Conservation (phyloP, 2,888 invertebrate genomes). For the Epinotia brunnichana region DNA sequence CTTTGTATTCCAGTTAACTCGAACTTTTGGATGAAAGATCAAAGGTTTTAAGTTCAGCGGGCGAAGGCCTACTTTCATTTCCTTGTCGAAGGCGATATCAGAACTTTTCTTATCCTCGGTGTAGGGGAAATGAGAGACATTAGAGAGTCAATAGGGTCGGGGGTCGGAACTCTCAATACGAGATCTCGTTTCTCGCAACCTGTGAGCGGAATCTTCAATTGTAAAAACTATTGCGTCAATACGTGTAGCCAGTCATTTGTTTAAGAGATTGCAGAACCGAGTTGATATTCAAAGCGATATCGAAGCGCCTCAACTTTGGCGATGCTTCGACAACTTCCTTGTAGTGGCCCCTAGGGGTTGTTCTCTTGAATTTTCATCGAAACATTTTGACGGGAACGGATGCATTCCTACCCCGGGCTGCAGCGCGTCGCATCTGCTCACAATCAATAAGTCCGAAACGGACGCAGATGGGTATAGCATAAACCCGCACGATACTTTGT, state of each 20-base stretch:
- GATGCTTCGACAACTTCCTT: conserved; percentile 59
- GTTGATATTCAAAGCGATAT: conserved; percentile 66
- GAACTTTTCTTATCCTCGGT: conserved; percentile 78
- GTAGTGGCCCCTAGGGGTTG: conserved; percentile 54
- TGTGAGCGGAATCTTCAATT: conserved; percentile 64
- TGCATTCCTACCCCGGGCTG: conserved; percentile 50
- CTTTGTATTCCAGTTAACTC: conserved; percentile 76
- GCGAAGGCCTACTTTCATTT: conserved; percentile 74
- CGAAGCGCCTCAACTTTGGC: conserved; percentile 60
- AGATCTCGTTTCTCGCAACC: conserved; percentile 66
- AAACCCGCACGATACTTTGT: conserved; percentile 64
- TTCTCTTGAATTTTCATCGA: conserved; percentile 56
- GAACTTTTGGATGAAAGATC: conserved; percentile 76
- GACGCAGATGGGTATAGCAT: conserved; percentile 70
- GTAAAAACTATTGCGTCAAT: conserved; percentile 57
- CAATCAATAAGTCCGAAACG: conserved; percentile 67
- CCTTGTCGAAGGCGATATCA: conserved; percentile 63
- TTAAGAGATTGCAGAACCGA: conserved; percentile 47
- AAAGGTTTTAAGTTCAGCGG: conserved; percentile 78
- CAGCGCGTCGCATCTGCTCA: conserved; percentile 53
- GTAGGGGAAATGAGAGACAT: conserved; percentile 81
- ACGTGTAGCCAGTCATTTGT: conserved; percentile 50
- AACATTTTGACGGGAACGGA: conserved; percentile 59
- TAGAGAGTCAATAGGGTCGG: conserved; percentile 78
- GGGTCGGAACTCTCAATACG: conserved; percentile 74